phyloP scores from a whole-genome alignment of 2,113 vertebrate genomes.

The Hiodon tergisus region DNA sequence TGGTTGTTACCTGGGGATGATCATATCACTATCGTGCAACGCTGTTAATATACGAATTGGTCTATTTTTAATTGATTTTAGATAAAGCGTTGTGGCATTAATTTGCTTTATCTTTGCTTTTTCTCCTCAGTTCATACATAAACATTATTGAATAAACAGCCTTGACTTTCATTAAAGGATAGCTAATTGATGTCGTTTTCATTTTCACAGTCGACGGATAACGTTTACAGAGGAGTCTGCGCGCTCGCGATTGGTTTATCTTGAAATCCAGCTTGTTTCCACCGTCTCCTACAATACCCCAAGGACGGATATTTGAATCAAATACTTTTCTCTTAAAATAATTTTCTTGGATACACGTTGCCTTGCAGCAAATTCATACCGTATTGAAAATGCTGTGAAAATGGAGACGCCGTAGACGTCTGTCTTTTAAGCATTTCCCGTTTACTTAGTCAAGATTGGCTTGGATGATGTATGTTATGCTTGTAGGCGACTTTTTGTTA shows the following conservation, averaged over 20 bases:
- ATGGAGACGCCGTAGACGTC: conserved; percentile 9
- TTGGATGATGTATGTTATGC: conserved; percentile 35
- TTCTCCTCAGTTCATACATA: not conserved
- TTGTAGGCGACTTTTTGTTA: conserved; percentile 34
- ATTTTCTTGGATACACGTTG: conserved; percentile 24
- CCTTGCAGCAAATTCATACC: conserved; percentile 33
- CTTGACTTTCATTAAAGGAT: not conserved
- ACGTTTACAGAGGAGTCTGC: not conserved
- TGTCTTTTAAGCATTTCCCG: conserved; percentile 10
- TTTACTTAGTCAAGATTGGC: conserved; percentile 2
- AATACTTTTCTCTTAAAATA: not conserved
- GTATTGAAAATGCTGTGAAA: conserved; percentile 25
- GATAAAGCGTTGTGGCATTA: too few relatives aligned
- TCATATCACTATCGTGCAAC: not conserved
- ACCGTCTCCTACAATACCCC: conserved; percentile 9
- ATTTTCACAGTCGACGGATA: conserved; percentile 12
- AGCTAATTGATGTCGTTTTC: conserved; percentile 31
- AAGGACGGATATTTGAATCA: conserved; percentile 19
- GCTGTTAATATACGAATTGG: not conserved
- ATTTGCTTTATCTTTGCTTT: not conserved
- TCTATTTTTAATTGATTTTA: not conserved
- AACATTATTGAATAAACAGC: conserved; percentile 24
- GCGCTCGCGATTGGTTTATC: not conserved
- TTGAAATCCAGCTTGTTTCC: conserved; percentile 10
- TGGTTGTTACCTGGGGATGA: conserved; percentile 17